Base-by-base conservation (phyloP, 2,888 invertebrate genomes). In the Drosophila anomalipes region DNA sequence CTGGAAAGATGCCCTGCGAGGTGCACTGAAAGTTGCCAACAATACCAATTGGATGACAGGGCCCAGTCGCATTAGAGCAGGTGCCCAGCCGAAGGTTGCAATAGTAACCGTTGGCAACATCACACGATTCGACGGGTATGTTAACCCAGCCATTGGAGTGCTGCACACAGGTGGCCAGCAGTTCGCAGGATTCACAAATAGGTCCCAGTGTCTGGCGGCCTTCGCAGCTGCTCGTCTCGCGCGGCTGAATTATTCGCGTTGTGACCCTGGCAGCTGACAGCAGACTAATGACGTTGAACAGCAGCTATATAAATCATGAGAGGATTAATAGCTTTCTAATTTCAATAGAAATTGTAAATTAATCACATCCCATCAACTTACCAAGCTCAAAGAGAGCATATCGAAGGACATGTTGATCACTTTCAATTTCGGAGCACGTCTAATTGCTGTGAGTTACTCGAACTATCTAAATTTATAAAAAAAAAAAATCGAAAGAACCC, bases 21-120 rank as follows among this genome's bases (percentile, higher is more conserved):
- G 93, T 93, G 79, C 93, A 93, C 44, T 92, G 93, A 30, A 93
- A 93, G 72, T 92, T 93, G 9, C 91, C 92, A 56, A 93, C 93
- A 58, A 92, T 91, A 4, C 93, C 93, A 41, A 93, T 92, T 0
- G 93, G 93, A 86, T 93, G 93, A 58, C 93, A 93, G 1, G 93
- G 93, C 0, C 93, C 93, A 0, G 93, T 93, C 4, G 82, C 79
- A 77, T 93, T 92, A 16, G 93, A 92, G 62, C 93, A 93, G 28
- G 66, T 83, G 14, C 91, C 91, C 51, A 91, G 63, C 0, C 89
- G 90, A 0, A 89, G 79, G 71, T 93, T 93, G 52, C 93, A 93
- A 67, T 92, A 93, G 64, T 81, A 91, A 2, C 93, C 93, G 10
- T 90, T 91, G 37, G 91, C 90, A 12, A 88, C 86, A 72, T 93